A percentile compares a stretch with the other conserved stretches of the same genome.
These are phyloP conservation scores for Exephanes ischioxanthus DNA, from an alignment of 2,888 invertebrate genomes.

Conservation along the genomic window DNA sequence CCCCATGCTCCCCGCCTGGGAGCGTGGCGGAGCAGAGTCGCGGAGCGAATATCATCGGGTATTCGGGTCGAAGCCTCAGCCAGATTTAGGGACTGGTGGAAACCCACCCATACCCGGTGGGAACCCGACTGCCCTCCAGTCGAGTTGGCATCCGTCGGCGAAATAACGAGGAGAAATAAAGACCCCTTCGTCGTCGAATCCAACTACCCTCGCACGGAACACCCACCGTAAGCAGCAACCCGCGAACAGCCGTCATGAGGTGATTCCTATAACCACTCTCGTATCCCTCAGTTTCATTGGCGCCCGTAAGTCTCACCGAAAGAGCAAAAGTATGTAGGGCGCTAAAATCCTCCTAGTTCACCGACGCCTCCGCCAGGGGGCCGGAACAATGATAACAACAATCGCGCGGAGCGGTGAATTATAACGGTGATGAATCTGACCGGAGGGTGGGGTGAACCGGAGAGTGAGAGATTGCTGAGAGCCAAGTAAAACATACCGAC, in stretches of 20 bases:
- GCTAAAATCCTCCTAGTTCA: neutral
- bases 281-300: no score
- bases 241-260: neutral
- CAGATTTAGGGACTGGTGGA: slow-evolving; percentile 43
- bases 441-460: neutral
- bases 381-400: neutral
- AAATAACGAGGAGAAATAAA: slow-evolving; percentile 45
- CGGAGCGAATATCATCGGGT: slow-evolving; percentile 52
- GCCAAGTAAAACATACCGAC: neutral
- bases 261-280: neutral
- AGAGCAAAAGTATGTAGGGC: slow-evolving; percentile 6
- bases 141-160: slow-evolving; percentile 40
- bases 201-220: slow-evolving; percentile 34
- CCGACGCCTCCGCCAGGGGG: neutral
- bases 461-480: neutral
- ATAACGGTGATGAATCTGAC: slow-evolving; percentile 4
- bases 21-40: neutral
- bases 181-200: slow-evolving; percentile 42
- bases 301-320: neutral
- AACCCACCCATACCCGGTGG: neutral
- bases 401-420: neutral
- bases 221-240: neutral
- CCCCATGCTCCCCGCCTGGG: neutral
- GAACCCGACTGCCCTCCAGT: neutral
- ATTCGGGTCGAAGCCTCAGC: slow-evolving; percentile 49